Percentiles rank a stretch among this genome's conserved stretches.
Conservation (phyloP, 2,888 invertebrate species). For the Macrophya annulata region DNA sequence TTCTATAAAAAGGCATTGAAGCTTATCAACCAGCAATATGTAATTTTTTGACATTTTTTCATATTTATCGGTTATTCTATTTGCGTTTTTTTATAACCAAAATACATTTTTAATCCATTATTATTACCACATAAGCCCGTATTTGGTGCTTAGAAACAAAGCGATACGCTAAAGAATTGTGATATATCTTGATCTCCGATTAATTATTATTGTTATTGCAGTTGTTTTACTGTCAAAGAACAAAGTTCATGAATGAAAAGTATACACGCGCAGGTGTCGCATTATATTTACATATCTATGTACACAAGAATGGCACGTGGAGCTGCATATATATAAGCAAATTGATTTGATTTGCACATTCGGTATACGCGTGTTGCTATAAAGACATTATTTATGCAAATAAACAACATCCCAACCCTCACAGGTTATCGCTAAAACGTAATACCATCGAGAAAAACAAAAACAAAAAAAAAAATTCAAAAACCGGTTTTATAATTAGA, state of each 20-base stretch:
- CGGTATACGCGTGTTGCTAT: neutral
- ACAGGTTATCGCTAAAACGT: neutral
- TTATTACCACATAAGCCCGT: neutral
- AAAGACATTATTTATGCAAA: neutral
- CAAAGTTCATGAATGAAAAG: neutral
- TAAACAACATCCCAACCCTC: neutral
- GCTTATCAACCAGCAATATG: too few species aligned
- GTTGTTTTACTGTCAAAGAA: neutral
- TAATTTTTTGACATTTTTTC: too few species aligned
- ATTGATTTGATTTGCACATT: neutral
- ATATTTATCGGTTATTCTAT: too few species aligned
- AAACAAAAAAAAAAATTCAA: neutral
- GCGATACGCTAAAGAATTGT: neutral
- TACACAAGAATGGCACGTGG: slow-evolving; percentile 1
- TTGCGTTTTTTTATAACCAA: too few species aligned
- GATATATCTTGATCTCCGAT: neutral
- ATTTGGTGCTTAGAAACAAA: neutral
- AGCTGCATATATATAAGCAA: neutral
- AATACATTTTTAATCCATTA: neutral
- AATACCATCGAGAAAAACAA: too few species aligned
- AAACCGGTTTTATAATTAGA: neutral
- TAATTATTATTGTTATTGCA: neutral
- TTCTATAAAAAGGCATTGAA: too few species aligned
- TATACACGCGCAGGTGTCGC: neutral
- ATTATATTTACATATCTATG: neutral